Base-by-base conservation (phyloP, 92 coral and sea anemone genomes). In the Muricea muricata region DNA sequence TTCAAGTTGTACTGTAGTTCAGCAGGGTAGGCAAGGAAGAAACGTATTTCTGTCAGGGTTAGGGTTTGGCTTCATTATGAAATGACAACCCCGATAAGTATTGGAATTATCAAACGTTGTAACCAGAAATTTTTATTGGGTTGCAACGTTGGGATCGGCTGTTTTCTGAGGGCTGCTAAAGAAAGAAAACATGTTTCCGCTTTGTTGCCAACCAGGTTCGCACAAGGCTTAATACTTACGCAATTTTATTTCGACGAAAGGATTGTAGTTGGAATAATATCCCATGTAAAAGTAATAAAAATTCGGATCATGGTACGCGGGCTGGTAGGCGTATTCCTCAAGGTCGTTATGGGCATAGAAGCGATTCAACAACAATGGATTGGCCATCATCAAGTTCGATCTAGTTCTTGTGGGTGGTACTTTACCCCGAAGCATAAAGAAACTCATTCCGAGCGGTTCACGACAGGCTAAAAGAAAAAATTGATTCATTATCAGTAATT, bases 371-470 rank as follows among this genome's bases (percentile, higher is more conserved):
- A 34, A 24, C 7, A 28, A 0, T 54, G 24, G 61, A 17, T 23
- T 1, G 61, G 4, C n/a, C n/a, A n/a, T 54, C 5, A 17, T 11
- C 12, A 57, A 8, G 65, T 13, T 7, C 12, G 14, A 57, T 54
- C 24, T 0, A 25, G 7, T 54, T 54, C 0, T 54, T 54, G 0
- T 7, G 25, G 1, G 61, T 14, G 20, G 17, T 63, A 9, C 70
- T 39, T 63, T n/a, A 23, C 42, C n/a, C n/a, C n/a, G n/a, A n/a
- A 70, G 12, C 79, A 73, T 73, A 17, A 41, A 39, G 46, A 42
- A 73, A 29, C 79, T 73, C 79, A 73, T 39, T 12, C 79, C 79
- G 8, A 73, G 79, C 18, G 79, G n/a, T 20, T 4, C 33, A 9
- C 79, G 79, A 29, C 79, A 73, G 3, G 54, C 79, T 73, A 17